Base-by-base conservation (phyloP, 2,888 invertebrate genomes). In the Anoplius nigerrimus region DNA sequence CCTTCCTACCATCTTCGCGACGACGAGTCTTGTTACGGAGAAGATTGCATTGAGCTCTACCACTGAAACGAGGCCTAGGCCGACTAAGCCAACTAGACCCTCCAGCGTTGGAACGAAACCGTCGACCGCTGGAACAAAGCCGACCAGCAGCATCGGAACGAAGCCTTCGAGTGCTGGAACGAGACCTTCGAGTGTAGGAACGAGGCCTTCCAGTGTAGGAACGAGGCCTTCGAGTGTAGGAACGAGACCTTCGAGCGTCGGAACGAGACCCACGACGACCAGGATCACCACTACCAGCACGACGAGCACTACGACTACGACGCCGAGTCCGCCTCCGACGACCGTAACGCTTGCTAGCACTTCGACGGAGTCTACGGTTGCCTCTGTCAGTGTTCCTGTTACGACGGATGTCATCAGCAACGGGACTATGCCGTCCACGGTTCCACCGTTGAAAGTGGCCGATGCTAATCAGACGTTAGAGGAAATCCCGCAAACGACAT, bases 241-340 rank as follows among this genome's bases (percentile, higher is more conserved):
- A 3, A 67, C 88, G 65, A 89, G 86, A 76, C 88, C 90, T 4
- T 81, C 82, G 0, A 81, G 77, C 24, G 63, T 24, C 59, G 59
- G 68, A 5, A 69, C 89, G 64, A 89, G 87, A 76, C 88, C 90
- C 13, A 69, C 64, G 4, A 74, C 66, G 20, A 61, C 75, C 1
- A 48, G 16, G 16, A 4, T 48, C 16, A 48, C 48, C 48, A 48
- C 34, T 6, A 34, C 48, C 5, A 48, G 48, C 8, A n/a, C n/a
- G 18, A 22, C 51, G 4, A 43, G 52, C 20, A 20, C 27, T 11
- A 42, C 27, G 46, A n/a, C n/a, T n/a, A 34, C 48, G 43, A 34
- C 60, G 11, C 13, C 43, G 21, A 42, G n/a, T 20, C n/a, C n/a
- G n/a, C n/a, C n/a, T n/a, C 18, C n/a, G 18, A 22, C 51, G 4